A percentile compares a stretch with the other conserved stretches of the same genome.
Evolutionary conservation across 2,888 invertebrate genomes (phyloP).

Genomic region (Aphrophora alni): DNA sequence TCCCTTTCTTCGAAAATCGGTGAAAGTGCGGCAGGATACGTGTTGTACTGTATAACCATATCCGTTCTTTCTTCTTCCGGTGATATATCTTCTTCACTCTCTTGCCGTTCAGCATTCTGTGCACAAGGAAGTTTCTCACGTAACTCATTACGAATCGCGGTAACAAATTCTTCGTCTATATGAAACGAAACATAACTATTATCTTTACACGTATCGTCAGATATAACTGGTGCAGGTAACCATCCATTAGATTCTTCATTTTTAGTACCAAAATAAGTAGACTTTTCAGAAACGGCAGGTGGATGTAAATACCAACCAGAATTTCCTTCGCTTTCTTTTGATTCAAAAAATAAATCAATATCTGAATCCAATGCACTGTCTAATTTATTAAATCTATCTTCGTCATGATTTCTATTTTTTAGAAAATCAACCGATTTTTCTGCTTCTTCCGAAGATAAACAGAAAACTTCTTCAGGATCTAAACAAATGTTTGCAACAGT

Average conservation of each 20-base stretch:
- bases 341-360: slow-evolving; percentile 29
- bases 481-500: neutral
- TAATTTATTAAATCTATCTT: slow-evolving; percentile 28
- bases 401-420: slow-evolving; percentile 7
- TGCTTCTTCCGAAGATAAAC: slow-evolving; percentile 20
- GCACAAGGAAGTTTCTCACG: slow-evolving; percentile 68
- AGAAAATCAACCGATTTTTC: slow-evolving; percentile 35
- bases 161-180: slow-evolving; percentile 73
- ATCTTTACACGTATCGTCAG: slow-evolving; percentile 57
- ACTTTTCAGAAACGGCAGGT: slow-evolving; percentile 26
- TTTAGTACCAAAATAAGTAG: slow-evolving; percentile 15
- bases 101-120: slow-evolving; percentile 57
- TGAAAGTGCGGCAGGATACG: slow-evolving; percentile 65
- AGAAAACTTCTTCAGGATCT: neutral
- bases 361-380: slow-evolving; percentile 24
- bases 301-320: slow-evolving; percentile 51
- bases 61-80: slow-evolving; percentile 45
- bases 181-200: slow-evolving; percentile 63
- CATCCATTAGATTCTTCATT: slow-evolving; percentile 56
- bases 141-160: slow-evolving; percentile 73
- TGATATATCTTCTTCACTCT: slow-evolving; percentile 49
- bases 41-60: slow-evolving; percentile 58
- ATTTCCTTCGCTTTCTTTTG: neutral
- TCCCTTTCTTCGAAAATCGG: slow-evolving; percentile 68
- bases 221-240: slow-evolving; percentile 57